These are phyloP conservation scores for Scomberomorus guttatus DNA, from an alignment of 2,797 vertebrate genomes.

Conservation along the genomic window DNA sequence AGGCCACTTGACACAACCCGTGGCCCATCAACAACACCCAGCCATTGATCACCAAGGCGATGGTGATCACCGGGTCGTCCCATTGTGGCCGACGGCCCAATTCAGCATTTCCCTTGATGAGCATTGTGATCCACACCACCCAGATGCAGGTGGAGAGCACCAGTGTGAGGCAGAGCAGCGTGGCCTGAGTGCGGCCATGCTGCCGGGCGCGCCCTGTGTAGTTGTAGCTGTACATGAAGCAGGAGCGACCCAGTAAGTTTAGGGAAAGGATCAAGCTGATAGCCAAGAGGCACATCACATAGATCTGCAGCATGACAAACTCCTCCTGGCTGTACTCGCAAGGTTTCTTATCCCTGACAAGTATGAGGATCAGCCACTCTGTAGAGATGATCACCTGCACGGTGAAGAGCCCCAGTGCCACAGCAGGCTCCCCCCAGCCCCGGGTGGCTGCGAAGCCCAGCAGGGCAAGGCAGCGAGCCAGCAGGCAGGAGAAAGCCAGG, in stretches of 20 bases:
- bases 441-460: slow-evolving; percentile 82
- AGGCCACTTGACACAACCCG: slow-evolving; percentile 85
- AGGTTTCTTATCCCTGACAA: slow-evolving; percentile 72
- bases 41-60: slow-evolving; percentile 90
- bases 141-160: slow-evolving; percentile 89
- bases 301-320: slow-evolving; percentile 92
- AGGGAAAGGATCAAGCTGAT: slow-evolving; percentile 81
- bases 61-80: slow-evolving; percentile 91
- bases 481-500: slow-evolving; percentile 91
- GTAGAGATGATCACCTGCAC: slow-evolving; percentile 91
- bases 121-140: slow-evolving; percentile 92
- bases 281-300: slow-evolving; percentile 89
- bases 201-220: slow-evolving; percentile 50
- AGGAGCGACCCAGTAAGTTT: slow-evolving; percentile 84
- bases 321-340: slow-evolving; percentile 79
- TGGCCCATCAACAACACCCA: slow-evolving; percentile 91
- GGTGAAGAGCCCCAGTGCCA: slow-evolving; percentile 79
- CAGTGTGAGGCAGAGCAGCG: slow-evolving; percentile 84
- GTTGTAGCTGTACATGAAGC: slow-evolving; percentile 79
- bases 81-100: slow-evolving; percentile 70
- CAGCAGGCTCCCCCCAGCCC: slow-evolving; percentile 82
- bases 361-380: slow-evolving; percentile 87
- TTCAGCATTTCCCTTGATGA: slow-evolving; percentile 74
- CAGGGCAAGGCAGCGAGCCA: slow-evolving; percentile 88
- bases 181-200: slow-evolving; percentile 73